Percentiles rank a stretch among this genome's conserved stretches.
Conservation (phyloP, 2,888 invertebrate species). For the Tetranychus piercei region DNA sequence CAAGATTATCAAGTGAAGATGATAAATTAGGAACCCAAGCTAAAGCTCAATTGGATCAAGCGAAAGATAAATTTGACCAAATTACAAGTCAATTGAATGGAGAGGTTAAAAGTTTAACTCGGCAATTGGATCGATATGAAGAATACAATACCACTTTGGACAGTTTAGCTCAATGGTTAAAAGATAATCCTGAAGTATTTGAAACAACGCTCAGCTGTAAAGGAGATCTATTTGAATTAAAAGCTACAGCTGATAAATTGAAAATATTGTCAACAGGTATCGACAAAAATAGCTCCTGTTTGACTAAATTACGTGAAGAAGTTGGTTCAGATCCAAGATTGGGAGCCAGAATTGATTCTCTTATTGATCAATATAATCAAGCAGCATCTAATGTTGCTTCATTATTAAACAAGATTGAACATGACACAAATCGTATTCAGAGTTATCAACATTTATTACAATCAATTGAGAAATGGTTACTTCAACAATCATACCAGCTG, state of each 20-base stretch:
- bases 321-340: background rate
- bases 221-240: constrained; percentile 4
- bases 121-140: background rate
- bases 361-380: background rate
- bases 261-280: background rate
- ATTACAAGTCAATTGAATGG: constrained; percentile 40
- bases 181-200: background rate
- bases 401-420: background rate
- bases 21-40: background rate
- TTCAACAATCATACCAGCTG: constrained; percentile 1
- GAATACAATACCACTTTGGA: background rate
- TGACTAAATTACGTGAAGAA: background rate
- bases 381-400: background rate
- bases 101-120: background rate
- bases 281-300: background rate
- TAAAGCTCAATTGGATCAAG: constrained; percentile 67
- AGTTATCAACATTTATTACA: constrained; percentile 2
- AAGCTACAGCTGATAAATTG: background rate
- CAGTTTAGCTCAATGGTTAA: background rate
- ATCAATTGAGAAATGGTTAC: background rate
- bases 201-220: background rate
- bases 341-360: background rate
- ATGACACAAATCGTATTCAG: background rate
- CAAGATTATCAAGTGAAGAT: background rate
- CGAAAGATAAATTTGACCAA: constrained; percentile 70